Conservation (phyloP, 2,113 vertebrate genomes). For the Odocoileus virginianus region DNA sequence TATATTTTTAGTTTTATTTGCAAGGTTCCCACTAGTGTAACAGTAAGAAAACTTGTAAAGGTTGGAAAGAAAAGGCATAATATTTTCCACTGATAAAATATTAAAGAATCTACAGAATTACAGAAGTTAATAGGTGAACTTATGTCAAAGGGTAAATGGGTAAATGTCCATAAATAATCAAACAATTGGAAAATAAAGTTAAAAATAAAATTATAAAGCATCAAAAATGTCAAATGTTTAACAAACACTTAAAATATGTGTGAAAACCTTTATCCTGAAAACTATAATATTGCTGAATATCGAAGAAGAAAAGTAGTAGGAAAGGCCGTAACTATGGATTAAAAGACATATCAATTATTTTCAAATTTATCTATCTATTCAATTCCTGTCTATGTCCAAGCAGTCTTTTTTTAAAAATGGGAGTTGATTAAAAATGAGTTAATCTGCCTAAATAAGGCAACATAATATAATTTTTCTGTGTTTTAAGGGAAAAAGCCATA, state of each 20-base stretch:
- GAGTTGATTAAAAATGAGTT: neutral
- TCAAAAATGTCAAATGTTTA: neutral
- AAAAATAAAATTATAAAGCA: neutral
- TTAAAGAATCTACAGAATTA: neutral
- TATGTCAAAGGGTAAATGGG: neutral
- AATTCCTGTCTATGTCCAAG: neutral
- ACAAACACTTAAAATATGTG: neutral
- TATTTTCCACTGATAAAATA: neutral
- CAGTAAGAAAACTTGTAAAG: neutral
- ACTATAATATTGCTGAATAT: neutral
- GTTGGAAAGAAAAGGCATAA: neutral
- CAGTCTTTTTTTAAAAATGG: neutral
- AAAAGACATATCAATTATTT: neutral
- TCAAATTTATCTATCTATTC: neutral
- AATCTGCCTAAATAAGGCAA: neutral
- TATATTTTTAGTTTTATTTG: neutral
- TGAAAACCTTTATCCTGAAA: neutral
- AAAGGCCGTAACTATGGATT: neutral
- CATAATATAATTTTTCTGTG: neutral
- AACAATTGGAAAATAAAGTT: neutral
- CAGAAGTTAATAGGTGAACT: neutral
- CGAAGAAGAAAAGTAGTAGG: neutral
- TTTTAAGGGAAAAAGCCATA: neutral
- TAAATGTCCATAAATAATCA: neutral
- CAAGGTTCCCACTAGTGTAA: neutral